These are phyloP conservation scores for Urosaurus nigricauda DNA, from an alignment of 2,797 vertebrate genomes.

Conservation along the genomic window DNA sequence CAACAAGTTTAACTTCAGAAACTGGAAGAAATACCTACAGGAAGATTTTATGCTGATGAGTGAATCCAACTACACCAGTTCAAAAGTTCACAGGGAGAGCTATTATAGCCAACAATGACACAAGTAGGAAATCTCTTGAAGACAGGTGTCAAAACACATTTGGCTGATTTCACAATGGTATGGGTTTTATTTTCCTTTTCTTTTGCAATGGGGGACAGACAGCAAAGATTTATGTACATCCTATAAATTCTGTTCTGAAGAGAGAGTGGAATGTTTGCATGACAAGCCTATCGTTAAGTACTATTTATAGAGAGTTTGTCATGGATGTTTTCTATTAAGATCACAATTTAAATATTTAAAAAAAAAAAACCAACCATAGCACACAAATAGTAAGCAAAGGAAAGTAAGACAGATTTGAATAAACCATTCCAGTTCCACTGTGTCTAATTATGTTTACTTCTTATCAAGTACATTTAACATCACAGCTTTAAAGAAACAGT, in stretches of 20 bases:
- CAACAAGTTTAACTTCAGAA: not conserved
- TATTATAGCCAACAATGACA: slow-evolving; percentile 21
- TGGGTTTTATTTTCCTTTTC: not conserved
- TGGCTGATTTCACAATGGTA: slow-evolving; percentile 6
- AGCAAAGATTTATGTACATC: not conserved
- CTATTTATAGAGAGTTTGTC: slow-evolving; percentile 15
- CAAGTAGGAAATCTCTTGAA: slow-evolving; percentile 26
- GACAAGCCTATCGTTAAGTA: not conserved
- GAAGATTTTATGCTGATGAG: slow-evolving; percentile 9
- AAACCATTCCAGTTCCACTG: not conserved
- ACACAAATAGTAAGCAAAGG: not conserved
- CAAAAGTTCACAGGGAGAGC: slow-evolving; percentile 19
- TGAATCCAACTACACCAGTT: not conserved
- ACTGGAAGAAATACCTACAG: not conserved
- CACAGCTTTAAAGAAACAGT: not conserved
- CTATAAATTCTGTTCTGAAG: slow-evolving; percentile 4
- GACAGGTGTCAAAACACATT: slow-evolving; percentile 29
- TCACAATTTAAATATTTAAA: slow-evolving; percentile 8
- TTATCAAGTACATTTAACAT: not conserved
- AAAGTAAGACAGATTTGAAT: not conserved
- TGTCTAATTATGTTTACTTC: not conserved
- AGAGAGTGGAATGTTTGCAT: not conserved
- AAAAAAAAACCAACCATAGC: not conserved
- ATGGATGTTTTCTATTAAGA: not conserved
- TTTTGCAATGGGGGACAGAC: slow-evolving; percentile 2